Conservation (phyloP, 2,888 invertebrate genomes). For the Endotricha flammealis region DNA sequence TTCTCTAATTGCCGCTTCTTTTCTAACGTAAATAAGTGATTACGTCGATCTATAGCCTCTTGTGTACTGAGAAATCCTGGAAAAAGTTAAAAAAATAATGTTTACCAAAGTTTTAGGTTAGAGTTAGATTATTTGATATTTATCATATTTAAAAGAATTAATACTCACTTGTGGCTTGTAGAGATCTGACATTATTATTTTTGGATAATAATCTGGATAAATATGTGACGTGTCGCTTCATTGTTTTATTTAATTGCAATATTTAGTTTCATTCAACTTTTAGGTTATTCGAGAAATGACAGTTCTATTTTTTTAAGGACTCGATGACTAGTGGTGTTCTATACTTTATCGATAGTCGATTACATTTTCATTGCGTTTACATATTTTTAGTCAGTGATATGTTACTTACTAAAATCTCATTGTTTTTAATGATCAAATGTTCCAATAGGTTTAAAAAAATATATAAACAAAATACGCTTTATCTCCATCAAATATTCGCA, state of each 20-base stretch:
- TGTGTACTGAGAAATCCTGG: conserved; percentile 68
- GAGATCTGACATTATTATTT: conserved; percentile 28
- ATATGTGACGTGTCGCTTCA: conserved; percentile 46
- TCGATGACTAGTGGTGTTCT: too few species aligned
- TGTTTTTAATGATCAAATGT: too few species aligned
- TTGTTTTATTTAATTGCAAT: conserved; percentile 31
- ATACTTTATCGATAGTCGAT: too few species aligned
- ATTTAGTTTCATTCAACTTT: conserved; percentile 13
- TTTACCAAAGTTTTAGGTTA: conserved; percentile 1
- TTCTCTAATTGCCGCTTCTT: conserved; percentile 83
- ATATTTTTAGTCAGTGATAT: too few species aligned
- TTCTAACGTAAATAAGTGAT: conserved; percentile 87
- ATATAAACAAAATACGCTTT: too few species aligned
- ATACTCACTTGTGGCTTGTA: conserved; percentile 36
- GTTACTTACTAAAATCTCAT: too few species aligned
- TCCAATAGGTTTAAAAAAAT: too few species aligned
- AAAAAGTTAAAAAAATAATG: conserved; percentile 19
- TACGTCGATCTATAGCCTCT: conserved; percentile 77
- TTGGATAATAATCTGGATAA: conserved; percentile 38
- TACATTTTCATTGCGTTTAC: too few species aligned
- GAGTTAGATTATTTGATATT: background rate
- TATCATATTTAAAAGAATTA: conserved; percentile 1
- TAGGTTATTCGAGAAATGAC: conserved; percentile 27
- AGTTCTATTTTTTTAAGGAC: too few species aligned
- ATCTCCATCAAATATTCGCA: too few species aligned